Conservation (phyloP, 2,888 invertebrate genomes). For the Cepaea hortensis region DNA sequence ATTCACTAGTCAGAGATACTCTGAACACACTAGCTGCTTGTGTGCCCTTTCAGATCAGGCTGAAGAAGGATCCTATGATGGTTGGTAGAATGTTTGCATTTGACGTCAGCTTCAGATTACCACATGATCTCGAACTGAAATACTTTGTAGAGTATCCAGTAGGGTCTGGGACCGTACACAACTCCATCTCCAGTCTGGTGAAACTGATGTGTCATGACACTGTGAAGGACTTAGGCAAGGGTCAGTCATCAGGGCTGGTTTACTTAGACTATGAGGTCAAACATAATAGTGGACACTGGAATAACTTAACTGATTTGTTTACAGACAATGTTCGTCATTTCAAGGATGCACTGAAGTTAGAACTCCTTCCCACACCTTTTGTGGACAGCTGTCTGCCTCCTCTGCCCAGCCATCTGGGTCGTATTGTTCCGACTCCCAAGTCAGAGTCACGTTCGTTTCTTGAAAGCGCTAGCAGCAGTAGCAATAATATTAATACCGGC, state of each 20-base stretch:
- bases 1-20: constrained; percentile 83
- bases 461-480: constrained; percentile 54
- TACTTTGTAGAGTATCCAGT: constrained; percentile 75
- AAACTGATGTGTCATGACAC: constrained; percentile 74
- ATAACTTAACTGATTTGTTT: constrained; percentile 70
- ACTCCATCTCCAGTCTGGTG: constrained; percentile 71
- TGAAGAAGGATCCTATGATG: constrained; percentile 84
- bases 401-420: constrained; percentile 46
- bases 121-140: constrained; percentile 73
- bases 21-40: constrained; percentile 79
- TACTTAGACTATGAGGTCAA: constrained; percentile 76
- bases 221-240: constrained; percentile 69
- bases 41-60: constrained; percentile 83
- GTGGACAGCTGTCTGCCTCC: constrained; percentile 68
- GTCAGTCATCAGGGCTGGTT: constrained; percentile 71
- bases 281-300: constrained; percentile 73
- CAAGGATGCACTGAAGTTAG: constrained; percentile 73
- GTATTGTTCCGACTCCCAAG: constrained; percentile 37
- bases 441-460: constrained; percentile 35
- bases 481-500: constrained; percentile 53
- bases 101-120: constrained; percentile 79
- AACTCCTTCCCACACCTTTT: constrained; percentile 70
- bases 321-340: constrained; percentile 73
- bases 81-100: constrained; percentile 89
- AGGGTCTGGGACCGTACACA: constrained; percentile 74